A percentile compares a stretch with the other conserved stretches of the same genome.
These are phyloP conservation scores for Gopherus evgoodei DNA, from an alignment of 2,113 vertebrate genomes.

Conservation along the genomic window DNA sequence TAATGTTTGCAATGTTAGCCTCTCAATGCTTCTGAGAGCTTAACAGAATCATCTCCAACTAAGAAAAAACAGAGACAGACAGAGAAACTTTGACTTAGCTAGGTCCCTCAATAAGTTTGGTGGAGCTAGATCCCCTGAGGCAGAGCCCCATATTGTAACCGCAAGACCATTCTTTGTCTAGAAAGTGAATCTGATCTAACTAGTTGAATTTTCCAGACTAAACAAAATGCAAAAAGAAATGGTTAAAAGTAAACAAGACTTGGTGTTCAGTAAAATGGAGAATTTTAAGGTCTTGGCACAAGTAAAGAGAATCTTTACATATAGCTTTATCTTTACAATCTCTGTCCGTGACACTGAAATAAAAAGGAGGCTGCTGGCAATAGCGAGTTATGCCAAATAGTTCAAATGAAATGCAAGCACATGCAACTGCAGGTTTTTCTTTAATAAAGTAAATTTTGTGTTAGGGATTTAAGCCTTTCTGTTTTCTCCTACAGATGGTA, in stretches of 20 bases:
- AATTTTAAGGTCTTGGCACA: fast-evolving
- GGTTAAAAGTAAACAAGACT: background rate
- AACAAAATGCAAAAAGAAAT: background rate
- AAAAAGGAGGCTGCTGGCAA: background rate
- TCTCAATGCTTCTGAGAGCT: background rate
- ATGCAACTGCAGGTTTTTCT: background rate
- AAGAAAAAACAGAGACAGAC: background rate
- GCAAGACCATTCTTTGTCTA: background rate
- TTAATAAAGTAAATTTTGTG: background rate
- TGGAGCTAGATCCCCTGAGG: background rate
- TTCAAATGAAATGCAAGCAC: background rate
- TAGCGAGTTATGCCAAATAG: background rate
- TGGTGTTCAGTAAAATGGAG: background rate
- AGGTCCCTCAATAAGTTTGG: background rate
- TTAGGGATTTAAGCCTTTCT: background rate
- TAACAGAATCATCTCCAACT: background rate
- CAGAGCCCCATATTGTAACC: background rate
- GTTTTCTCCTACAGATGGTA: constrained; percentile 83
- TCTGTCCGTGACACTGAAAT: background rate
- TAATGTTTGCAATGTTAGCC: background rate
- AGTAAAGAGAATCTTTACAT: background rate
- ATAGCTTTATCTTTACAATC: background rate
- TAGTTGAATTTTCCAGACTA: background rate
- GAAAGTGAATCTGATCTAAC: background rate
- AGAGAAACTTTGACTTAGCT: background rate